These are phyloP conservation scores for Aegypius monachus DNA, from an alignment of 2,113 vertebrate genomes.

Conservation along the genomic window DNA sequence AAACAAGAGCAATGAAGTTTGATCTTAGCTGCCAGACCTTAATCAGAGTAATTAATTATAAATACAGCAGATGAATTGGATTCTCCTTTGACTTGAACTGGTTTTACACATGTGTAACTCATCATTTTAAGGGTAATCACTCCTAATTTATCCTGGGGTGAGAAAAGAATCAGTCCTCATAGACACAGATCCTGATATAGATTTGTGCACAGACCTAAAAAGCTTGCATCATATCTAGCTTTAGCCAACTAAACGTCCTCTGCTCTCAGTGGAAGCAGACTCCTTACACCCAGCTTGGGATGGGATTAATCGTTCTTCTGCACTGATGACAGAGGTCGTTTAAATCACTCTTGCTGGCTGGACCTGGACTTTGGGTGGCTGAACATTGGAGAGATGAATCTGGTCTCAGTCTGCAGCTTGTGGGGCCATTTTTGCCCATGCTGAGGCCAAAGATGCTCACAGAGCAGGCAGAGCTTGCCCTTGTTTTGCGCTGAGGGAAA, in stretches of 20 bases:
- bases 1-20: slow-evolving; percentile 43
- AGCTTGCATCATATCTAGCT: not conserved
- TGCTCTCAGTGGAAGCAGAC: not conserved
- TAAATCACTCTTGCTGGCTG: not conserved
- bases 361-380: not conserved
- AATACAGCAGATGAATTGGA: slow-evolving; percentile 44
- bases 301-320: not conserved
- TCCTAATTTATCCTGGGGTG: slow-evolving; percentile 27
- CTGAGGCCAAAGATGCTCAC: not conserved
- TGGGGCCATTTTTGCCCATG: not conserved
- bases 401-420: not conserved
- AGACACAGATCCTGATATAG: not conserved
- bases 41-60: slow-evolving; percentile 58
- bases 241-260: not conserved
- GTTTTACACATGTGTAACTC: slow-evolving; percentile 40
- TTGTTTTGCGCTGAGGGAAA: not conserved
- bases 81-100: slow-evolving; percentile 44
- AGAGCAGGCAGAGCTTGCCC: not conserved
- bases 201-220: not conserved
- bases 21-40: slow-evolving; percentile 48
- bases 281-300: not conserved
- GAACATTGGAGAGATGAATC: not conserved
- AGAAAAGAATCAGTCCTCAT: slow-evolving; percentile 14
- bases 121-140: slow-evolving; percentile 48
- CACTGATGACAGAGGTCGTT: not conserved